Evolutionary conservation across 2,888 invertebrate species (phyloP).

Genomic region (Acrocyrtus sp.): DNA sequence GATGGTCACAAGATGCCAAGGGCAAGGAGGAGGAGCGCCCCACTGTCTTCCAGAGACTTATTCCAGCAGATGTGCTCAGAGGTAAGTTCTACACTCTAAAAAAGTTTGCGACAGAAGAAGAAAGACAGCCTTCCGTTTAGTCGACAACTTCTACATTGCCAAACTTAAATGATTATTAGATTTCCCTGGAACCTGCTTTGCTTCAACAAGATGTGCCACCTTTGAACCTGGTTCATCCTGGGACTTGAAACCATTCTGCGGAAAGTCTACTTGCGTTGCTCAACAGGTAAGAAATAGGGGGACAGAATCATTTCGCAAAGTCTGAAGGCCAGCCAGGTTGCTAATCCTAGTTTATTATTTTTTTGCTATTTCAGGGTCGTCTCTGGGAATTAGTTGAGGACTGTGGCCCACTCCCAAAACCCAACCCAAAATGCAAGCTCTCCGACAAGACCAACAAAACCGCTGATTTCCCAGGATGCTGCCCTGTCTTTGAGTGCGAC

Average conservation of each 20-base stretch:
- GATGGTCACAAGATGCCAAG: constrained; percentile 68
- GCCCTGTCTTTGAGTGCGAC: constrained; percentile 87
- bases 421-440: constrained; percentile 89
- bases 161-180: constrained; percentile 68
- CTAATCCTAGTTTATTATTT: background rate
- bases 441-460: constrained; percentile 89
- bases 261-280: constrained; percentile 84
- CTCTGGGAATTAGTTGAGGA: constrained; percentile 85
- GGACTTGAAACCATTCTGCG: constrained; percentile 90
- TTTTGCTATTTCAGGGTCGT: constrained; percentile 68
- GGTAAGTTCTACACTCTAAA: constrained; percentile 72
- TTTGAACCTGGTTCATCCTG: constrained; percentile 86
- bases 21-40: constrained; percentile 70
- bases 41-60: constrained; percentile 82
- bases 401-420: constrained; percentile 87
- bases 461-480: constrained; percentile 86
- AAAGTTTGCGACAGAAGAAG: background rate
- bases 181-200: constrained; percentile 92
- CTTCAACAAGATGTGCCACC: constrained; percentile 88
- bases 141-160: constrained; percentile 62
- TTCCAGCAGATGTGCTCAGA: constrained; percentile 90
- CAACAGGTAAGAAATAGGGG: constrained; percentile 67
- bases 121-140: background rate
- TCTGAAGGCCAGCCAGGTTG: constrained; percentile 17
- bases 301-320: too few species aligned